Evolutionary conservation across 37 sponge, comb jelly and placozoan species (phyloP).

Genomic region (Trichoplax adhaerens): DNA sequence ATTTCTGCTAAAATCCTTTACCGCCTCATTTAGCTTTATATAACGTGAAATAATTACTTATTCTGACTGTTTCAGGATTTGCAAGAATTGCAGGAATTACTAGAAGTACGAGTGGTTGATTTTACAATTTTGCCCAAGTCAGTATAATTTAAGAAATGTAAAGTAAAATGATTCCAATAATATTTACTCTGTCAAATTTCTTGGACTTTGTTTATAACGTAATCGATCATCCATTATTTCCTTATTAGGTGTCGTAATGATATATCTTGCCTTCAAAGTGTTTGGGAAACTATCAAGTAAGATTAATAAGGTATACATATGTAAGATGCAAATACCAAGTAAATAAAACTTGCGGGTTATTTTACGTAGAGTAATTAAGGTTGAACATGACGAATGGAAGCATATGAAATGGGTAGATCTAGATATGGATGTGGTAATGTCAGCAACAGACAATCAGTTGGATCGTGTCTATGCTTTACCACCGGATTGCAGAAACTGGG

Average conservation of each 20-base stretch:
- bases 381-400: conserved; percentile 24
- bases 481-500: conserved; percentile 11
- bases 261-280: conserved; percentile 16
- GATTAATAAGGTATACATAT: background rate
- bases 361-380: conserved; percentile 8
- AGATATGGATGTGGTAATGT: conserved; percentile 20
- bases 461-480: conserved; percentile 20
- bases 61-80: conserved; percentile 20
- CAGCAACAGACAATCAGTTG: conserved; percentile 15
- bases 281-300: conserved; percentile 30
- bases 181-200: background rate
- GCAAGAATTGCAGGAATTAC: conserved; percentile 71
- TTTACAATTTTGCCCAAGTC: conserved; percentile 58
- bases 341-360: background rate
- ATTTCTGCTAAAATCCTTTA: too few relatives aligned
- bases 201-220: background rate
- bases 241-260: conserved; percentile 33
- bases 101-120: conserved; percentile 60
- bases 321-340: background rate
- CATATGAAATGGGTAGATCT: conserved; percentile 17
- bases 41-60: too few relatives aligned
- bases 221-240: background rate
- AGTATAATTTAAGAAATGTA: background rate
- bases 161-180: background rate
- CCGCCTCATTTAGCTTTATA: too few relatives aligned